phyloP scores from a whole-genome alignment of 1,140 invertebrate species.

The Trachelipus rathkii region DNA sequence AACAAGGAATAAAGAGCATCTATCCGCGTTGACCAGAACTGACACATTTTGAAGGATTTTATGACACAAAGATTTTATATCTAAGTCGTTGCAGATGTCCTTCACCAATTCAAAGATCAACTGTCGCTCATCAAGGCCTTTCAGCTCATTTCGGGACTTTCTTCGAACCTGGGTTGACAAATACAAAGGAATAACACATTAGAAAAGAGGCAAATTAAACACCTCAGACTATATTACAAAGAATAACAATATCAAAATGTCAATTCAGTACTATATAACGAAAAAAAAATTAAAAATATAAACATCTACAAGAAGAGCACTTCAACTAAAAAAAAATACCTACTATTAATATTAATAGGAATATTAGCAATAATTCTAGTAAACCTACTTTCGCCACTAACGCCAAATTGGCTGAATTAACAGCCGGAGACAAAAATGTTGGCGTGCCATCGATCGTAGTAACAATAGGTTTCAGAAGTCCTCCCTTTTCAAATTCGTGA shows the following conservation, averaged over 20 bases:
- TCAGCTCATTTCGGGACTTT: conserved; percentile 72
- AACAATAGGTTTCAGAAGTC: conserved; percentile 83
- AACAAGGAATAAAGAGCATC: conserved; percentile 88
- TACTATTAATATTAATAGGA: too few relatives aligned
- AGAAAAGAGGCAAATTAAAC: too few relatives aligned
- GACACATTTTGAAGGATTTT: conserved; percentile 95
- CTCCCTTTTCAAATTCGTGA: conserved; percentile 89
- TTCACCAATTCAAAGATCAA: conserved; percentile 93
- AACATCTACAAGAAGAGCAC: too few relatives aligned
- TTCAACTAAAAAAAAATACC: too few relatives aligned
- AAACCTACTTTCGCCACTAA: conserved; percentile 45
- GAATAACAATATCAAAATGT: too few relatives aligned
- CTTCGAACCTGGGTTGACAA: conserved; percentile 58
- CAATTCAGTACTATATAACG: too few relatives aligned
- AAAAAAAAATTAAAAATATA: too few relatives aligned
- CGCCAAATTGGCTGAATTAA: conserved; percentile 44
- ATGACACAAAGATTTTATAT: conserved; percentile 85
- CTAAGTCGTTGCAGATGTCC: conserved; percentile 93
- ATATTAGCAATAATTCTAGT: too few relatives aligned
- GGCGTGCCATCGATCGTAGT: conserved; percentile 82
- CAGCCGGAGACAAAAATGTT: conserved; percentile 67
- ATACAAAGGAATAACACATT: conserved; percentile 27
- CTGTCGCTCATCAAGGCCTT: conserved; percentile 86
- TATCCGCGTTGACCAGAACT: conserved; percentile 82
- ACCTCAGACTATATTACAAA: too few relatives aligned